Evolutionary conservation across 1,140 invertebrate species (phyloP).

Genomic region (Drosophila melanogaster): Release_6_plus_ISO1_MT NT_033777.3:7618001-7618500

Average conservation of each 20-base stretch:
- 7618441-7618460: conserved; percentile 78
- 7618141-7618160: conserved; percentile 50
- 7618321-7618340: conserved; percentile 58
- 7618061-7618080: no score
- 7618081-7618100: neutral
- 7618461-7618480: conserved; percentile 77
- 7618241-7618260: conserved; percentile 57
- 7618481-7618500: conserved; percentile 47
- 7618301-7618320: conserved; percentile 44
- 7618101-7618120: conserved; percentile 7
- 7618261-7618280: conserved; percentile 25
- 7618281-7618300: conserved; percentile 1
- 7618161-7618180: conserved; percentile 21
- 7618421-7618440: conserved; percentile 20
- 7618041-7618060: no score
- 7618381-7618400: conserved; percentile 69
- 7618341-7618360: conserved; percentile 43
- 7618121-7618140: conserved; percentile 44
- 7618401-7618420: conserved; percentile 50
- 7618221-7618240: conserved; percentile 59
- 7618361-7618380: conserved; percentile 55
- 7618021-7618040: no score
- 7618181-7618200: conserved; percentile 70
- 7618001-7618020: no score
- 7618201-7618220: conserved; percentile 64